Evolutionary conservation across 2,888 invertebrate genomes (phyloP).

Genomic region (Antheraea yamamai): DNA sequence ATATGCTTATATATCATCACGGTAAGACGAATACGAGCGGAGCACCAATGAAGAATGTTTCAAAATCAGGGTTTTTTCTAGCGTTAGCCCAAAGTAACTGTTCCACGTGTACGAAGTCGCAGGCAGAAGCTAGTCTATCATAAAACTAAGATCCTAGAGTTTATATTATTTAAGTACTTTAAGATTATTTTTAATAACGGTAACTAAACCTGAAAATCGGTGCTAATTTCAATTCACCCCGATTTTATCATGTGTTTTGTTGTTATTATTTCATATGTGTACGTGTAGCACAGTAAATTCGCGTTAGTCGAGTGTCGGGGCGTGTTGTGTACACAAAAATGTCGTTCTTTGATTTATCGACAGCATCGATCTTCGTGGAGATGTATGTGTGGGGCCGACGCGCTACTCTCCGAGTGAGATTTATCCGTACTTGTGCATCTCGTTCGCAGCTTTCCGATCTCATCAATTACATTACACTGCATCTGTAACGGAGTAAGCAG

Average conservation of each 20-base stretch:
- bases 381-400: constrained; percentile 59
- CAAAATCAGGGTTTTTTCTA: too few species aligned
- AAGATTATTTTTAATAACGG: too few species aligned
- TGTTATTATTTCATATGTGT: constrained; percentile 25
- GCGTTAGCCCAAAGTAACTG: too few species aligned
- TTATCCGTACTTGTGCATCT: constrained; percentile 24
- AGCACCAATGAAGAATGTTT: too few species aligned
- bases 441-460: constrained; percentile 18
- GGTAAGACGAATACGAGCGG: too few species aligned
- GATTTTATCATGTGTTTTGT: background rate
- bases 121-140: too few species aligned
- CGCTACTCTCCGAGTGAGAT: constrained; percentile 36
- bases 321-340: constrained; percentile 51
- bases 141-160: too few species aligned
- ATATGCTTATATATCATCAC: too few species aligned
- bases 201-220: too few species aligned
- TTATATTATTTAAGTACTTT: too few species aligned
- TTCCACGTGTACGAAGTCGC: too few species aligned
- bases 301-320: constrained; percentile 75
- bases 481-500: background rate
- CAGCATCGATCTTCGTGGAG: constrained; percentile 72
- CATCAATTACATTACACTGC: background rate
- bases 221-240: background rate
- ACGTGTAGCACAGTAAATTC: constrained; percentile 54
- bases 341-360: constrained; percentile 63